These are phyloP conservation scores for Conomelus anceps DNA, from an alignment of 2,888 invertebrate species.

Conservation along the genomic window DNA sequence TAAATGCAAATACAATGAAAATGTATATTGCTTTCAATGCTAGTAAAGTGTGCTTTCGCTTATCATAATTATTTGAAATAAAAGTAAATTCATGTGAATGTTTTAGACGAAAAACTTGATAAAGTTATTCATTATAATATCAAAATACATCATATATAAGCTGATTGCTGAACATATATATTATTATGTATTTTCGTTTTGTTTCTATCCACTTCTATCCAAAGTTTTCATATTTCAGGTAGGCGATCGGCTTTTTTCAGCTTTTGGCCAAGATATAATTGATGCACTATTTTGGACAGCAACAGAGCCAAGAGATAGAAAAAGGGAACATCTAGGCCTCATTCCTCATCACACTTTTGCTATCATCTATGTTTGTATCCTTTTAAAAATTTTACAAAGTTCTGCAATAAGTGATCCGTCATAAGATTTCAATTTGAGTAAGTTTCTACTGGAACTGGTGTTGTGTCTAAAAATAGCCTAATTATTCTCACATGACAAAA, in stretches of 20 bases:
- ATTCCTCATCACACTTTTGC: conserved; percentile 88
- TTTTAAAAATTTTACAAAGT: conserved; percentile 48
- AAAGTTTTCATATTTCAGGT: conserved; percentile 29
- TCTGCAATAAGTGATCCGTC: no score
- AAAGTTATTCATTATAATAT: neutral
- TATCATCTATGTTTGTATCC: conserved; percentile 90
- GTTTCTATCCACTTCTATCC: neutral
- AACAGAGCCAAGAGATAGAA: conserved; percentile 81
- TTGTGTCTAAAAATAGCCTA: no score
- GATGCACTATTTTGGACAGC: conserved; percentile 99
- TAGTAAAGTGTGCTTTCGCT: no score
- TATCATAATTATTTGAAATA: no score
- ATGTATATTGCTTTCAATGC: no score
- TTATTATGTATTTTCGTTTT: neutral
- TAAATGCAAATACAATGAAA: no score
- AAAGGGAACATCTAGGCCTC: conserved; percentile 76
- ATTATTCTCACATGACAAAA: no score
- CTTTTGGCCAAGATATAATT: conserved; percentile 95
- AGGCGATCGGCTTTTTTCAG: conserved; percentile 86
- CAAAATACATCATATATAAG: neutral
- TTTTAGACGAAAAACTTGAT: neutral
- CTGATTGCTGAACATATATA: neutral
- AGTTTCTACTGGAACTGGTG: no score
- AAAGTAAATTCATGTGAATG: no score
- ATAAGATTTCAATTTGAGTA: no score